Evolutionary conservation across 1,140 invertebrate species (phyloP).

Genomic region (Lepidurus apus): DNA sequence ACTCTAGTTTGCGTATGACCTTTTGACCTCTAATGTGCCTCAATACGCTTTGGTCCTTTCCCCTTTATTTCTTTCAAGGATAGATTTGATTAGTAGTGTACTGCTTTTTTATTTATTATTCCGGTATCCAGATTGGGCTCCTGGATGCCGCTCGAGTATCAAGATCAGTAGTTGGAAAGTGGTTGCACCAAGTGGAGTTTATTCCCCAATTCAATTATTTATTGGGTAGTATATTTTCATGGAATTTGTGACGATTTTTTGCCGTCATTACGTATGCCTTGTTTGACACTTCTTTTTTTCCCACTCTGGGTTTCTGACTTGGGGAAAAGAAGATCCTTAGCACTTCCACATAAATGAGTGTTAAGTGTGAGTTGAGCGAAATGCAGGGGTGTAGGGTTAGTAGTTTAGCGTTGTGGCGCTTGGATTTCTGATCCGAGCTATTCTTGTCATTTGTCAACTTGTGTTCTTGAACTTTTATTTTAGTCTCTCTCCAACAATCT

Average conservation of each 20-base stretch:
- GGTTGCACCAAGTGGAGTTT: no score
- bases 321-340: no score
- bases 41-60: not conserved
- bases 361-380: not conserved
- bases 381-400: not conserved
- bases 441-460: not conserved
- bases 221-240: no score
- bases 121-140: not conserved
- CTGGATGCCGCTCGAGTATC: not conserved
- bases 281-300: no score
- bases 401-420: not conserved
- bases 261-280: no score
- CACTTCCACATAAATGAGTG: no score
- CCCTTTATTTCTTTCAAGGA: not conserved
- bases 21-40: slow-evolving; percentile 19
- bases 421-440: not conserved
- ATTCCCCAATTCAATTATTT: no score
- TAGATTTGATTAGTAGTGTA: slow-evolving; percentile 10
- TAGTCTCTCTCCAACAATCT: not conserved
- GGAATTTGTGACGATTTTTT: no score
- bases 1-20: not conserved
- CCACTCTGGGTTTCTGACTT: no score
- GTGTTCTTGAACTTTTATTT: not conserved
- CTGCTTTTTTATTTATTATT: not conserved
- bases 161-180: no score